Evolutionary conservation across 2,888 invertebrate genomes (phyloP), one percentile per base, ranked within the genome.

Genomic region (Anthrax anthrax): DNA sequence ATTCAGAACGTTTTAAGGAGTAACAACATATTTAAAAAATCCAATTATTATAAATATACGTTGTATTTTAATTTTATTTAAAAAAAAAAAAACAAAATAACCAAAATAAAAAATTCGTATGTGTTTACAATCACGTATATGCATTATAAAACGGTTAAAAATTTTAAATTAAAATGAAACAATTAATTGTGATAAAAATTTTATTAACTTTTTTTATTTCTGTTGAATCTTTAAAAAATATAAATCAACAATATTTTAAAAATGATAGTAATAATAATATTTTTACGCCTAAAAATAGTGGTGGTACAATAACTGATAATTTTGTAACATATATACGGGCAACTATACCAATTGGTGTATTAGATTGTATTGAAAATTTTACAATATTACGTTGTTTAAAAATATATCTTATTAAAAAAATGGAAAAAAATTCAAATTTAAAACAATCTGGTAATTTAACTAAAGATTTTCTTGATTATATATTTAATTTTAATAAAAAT

Each of bases 321-420:
- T 57, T 57, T 44, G 57, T 61, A 44, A 60, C 63, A 58, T 63
- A 63, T 52, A 58, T 61, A 53, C 62, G 58, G 55, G 59, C 64
- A 44, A 60, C 65, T 17, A 63, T 67, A 45, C 67, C 68, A 4
- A 60, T 58, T 52, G 59, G 64, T 17, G 60, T 70, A 36, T 63
- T 64, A 37, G 62, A 65, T 45, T 70, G 70, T 46, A 57, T 69
- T 27, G 55, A 60, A 10, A 59, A 58, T 29, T 59, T 58, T 18
- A 73, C 72, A 41, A 62, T 73, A 8, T 50, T 71, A 47, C 72
- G 73, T 61, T 78, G 78, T 59, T 58, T 76, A 42, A 72, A 72
- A 58, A 68, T 76, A n/a, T 71, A 74, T 47, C 68, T 75, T 41
- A 60, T 72, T 18, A 74, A 74, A 67, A 72, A 74, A 39, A 70